Base-by-base conservation (phyloP, 2,888 invertebrate genomes). In the Eristalis intricaria region DNA sequence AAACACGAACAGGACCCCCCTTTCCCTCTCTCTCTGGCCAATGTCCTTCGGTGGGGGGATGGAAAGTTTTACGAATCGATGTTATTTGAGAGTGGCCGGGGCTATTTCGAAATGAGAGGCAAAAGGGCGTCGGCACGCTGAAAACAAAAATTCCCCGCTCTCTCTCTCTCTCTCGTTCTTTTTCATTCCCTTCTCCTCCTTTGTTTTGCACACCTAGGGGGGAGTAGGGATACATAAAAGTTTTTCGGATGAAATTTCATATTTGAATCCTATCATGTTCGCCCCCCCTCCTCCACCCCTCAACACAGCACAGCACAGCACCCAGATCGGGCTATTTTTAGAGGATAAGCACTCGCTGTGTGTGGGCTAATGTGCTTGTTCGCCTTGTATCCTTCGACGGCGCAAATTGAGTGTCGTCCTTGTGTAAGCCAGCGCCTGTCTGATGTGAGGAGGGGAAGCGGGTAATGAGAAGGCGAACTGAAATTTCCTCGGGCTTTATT, bases 41-140 rank as follows among this genome's bases (percentile, higher is more conserved):
- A 78, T 86, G 78, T 86, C 86, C 86, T 82, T 66, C 32, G 19
- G 65, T 38, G 23, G 43, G 23, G 11, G 58, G 3, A 40, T 11
- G 58, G 26, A 76, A 74, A 58, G 40, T 64, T 82, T 75, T 68
- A 58, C 78, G 78, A 86, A 86, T 86, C 82, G 74, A 81, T 81
- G 68, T 8, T 74, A 11, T 68, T 56, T 23, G 43, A 43, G 32
- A 26, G 63, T 73, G 76, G 43, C 64, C 64, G 23, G 43, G 70
- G 50, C 71, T 11, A 38, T 60, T 66, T 65, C 11, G 38, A 74
- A 56, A 26, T 70, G 60, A 65, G 74, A 86, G 32, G 70, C 56
- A 86, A 86, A 86, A 86, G 86, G 86, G 86, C 86, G 86, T 86
- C 86, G 86, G 82, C 86, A 78, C 74, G 79, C 82, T 75, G 81